phyloP scores from a whole-genome alignment of 2,113 vertebrate genomes.

The Pitta sordida region DNA sequence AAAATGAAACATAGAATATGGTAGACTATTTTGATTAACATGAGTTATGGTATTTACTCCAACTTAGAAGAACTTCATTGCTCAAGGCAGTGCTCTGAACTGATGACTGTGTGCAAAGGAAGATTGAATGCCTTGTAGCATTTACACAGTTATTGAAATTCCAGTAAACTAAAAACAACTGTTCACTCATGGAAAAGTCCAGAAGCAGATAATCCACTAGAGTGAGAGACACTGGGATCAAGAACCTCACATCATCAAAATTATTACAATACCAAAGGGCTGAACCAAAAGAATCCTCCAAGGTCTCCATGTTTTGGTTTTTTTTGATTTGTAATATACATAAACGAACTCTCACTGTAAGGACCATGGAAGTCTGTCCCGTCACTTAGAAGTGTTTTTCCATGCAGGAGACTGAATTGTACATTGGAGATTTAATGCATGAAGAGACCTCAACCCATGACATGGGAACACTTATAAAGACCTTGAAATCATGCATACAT shows the following conservation, averaged over 20 bases:
- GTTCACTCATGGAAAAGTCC: not conserved
- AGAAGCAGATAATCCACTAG: not conserved
- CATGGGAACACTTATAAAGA: not conserved
- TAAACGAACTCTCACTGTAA: not conserved
- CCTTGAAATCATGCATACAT: not conserved
- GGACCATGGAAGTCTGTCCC: not conserved
- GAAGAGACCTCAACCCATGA: not conserved
- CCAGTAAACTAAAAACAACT: not conserved
- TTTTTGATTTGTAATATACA: not conserved
- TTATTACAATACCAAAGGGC: not conserved
- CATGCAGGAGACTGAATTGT: not conserved
- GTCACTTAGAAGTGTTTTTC: not conserved
- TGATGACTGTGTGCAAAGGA: not conserved
- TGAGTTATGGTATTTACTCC: not conserved
- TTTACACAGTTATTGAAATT: not conserved
- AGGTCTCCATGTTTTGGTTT: rapidly evolving
- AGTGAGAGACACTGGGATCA: not conserved
- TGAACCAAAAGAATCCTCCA: not conserved
- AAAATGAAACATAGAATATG: not conserved
- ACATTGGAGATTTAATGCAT: rapidly evolving
- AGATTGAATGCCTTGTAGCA: not conserved
- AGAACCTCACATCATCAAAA: not conserved
- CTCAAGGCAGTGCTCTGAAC: not conserved
- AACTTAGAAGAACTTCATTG: not conserved
- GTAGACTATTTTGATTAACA: not conserved